Evolutionary conservation across 2,888 invertebrate species (phyloP), one percentile per base, ranked within the genome.

Genomic region (Hirtodrosophila cameraria): DNA sequence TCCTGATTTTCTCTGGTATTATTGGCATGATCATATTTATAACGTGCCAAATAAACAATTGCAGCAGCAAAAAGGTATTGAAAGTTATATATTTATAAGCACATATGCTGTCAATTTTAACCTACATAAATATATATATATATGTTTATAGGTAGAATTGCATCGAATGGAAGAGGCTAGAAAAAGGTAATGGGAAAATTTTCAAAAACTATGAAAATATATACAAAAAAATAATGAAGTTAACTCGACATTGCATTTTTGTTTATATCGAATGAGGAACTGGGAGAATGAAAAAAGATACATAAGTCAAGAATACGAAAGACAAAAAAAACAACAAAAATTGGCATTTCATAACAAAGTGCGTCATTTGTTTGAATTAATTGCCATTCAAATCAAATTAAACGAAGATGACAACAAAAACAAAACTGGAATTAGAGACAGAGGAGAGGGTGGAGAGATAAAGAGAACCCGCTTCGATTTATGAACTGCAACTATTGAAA

Each of bases 311-410:
- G 13, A 15, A 31, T 7, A 25, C 31, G 6, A 12, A 16, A 35
- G 6, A 27, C 6, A 13, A 12, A 27, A 23, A 16, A 31, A 28
- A 46, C 30, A 25, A 42, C 16, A 13, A 20, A 11, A 23, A 12
- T 8, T 42, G 39, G 30, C 45, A 50, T 46, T 63, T 69, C 41
- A 66, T 48, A 79, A 58, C 52, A 35, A 69, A 59, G 38, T 73
- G 66, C 63, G 76, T 79, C 80, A 78, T 67, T 60, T 55, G 45
- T 15, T 30, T 43, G 27, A 67, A 70, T 82, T 58, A 75, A 79
- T 70, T 70, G 72, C 60, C 58, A 71, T 57, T 70, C 67, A 48
- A 74, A 71, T 63, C 64, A 36, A 73, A 72, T 60, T 53, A 49
- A 60, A 53, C 53, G 39, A 49, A 59, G 53, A 46, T 39, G 49